Evolutionary conservation across 2,888 invertebrate genomes (phyloP).

Genomic region (Chymomyza caudatula): DNA sequence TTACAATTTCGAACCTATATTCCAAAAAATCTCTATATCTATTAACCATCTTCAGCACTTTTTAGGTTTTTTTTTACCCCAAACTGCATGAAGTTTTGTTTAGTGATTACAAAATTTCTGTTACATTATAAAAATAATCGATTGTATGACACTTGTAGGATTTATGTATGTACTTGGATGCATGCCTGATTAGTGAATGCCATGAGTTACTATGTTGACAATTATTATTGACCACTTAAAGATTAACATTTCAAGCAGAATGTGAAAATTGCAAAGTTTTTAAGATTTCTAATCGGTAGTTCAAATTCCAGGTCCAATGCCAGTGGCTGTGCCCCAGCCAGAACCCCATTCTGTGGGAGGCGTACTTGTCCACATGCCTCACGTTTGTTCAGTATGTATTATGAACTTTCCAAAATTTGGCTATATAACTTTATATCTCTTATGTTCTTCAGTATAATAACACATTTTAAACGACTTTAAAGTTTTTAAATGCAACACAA

Average conservation of each 20-base stretch:
- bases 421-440: constrained; percentile 31
- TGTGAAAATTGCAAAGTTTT: constrained; percentile 19
- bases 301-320: constrained; percentile 77
- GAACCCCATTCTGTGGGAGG: constrained; percentile 90
- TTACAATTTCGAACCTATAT: too few relatives aligned
- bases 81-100: constrained; percentile 34
- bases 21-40: too few relatives aligned
- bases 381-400: constrained; percentile 85
- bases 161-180: constrained; percentile 53
- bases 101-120: constrained; percentile 23
- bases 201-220: constrained; percentile 49
- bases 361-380: constrained; percentile 94
- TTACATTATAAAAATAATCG: constrained; percentile 19
- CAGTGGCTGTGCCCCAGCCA: constrained; percentile 81
- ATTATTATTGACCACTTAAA: constrained; percentile 43
- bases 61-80: neutral
- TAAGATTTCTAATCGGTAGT: constrained; percentile 41
- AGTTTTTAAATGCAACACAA: constrained; percentile 24
- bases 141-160: constrained; percentile 36
- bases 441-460: constrained; percentile 50
- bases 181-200: constrained; percentile 65
- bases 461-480: constrained; percentile 17
- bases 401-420: constrained; percentile 12
- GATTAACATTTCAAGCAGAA: constrained; percentile 41
- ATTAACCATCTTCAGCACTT: neutral